Conservation (phyloP, 2,113 vertebrate genomes). For the Maccullochella peelii region DNA sequence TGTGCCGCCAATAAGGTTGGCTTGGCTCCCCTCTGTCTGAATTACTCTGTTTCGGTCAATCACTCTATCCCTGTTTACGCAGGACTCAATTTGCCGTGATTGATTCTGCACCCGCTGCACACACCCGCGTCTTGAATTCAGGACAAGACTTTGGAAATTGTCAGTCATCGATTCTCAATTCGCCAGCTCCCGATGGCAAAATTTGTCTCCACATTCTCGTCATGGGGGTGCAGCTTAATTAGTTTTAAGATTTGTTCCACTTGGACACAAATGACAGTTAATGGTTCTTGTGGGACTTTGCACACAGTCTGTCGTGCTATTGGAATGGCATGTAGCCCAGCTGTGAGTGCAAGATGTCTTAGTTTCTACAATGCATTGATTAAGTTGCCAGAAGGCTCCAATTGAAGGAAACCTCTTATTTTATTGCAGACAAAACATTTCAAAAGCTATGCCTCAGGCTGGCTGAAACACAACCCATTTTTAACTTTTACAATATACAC, state of each 20-base stretch:
- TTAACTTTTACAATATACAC: conserved; percentile 32
- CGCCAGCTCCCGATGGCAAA: conserved; percentile 53
- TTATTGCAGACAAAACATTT: conserved; percentile 47
- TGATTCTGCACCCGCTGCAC: conserved; percentile 62
- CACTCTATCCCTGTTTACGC: conserved; percentile 62
- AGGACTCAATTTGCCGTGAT: conserved; percentile 68
- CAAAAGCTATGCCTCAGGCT: conserved; percentile 23
- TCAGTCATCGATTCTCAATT: conserved; percentile 75
- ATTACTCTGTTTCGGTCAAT: conserved; percentile 68
- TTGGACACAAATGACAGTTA: conserved; percentile 78
- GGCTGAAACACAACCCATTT: conserved; percentile 23
- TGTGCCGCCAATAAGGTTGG: conserved; percentile 62
- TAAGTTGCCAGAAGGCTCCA: conserved; percentile 57
- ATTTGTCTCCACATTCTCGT: conserved; percentile 54
- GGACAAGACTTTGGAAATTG: conserved; percentile 71
- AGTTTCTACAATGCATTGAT: conserved; percentile 63
- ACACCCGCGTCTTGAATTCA: conserved; percentile 47
- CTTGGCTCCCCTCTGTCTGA: conserved; percentile 57
- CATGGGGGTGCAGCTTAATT: conserved; percentile 73
- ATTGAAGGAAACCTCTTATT: conserved; percentile 48
- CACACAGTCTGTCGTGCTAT: conserved; percentile 64
- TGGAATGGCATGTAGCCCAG: conserved; percentile 69
- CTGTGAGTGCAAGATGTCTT: conserved; percentile 77
- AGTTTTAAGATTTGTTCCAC: conserved; percentile 79
- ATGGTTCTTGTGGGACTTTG: conserved; percentile 75